Conservation (phyloP, 2,113 vertebrate species). For the Tursiops truncatus region DNA sequence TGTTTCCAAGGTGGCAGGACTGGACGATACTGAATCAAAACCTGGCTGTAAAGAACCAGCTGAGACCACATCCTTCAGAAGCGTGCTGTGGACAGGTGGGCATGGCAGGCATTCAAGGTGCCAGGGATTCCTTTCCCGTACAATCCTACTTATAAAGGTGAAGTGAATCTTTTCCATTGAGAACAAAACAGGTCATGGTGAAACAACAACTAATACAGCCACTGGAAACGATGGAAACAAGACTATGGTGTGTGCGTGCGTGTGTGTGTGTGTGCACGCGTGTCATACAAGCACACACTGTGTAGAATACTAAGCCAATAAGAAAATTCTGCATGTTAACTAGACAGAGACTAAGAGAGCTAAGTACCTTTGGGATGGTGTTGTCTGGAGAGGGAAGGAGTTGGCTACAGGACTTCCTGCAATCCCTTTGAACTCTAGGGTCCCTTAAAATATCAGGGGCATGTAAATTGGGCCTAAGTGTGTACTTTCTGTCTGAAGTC, state of each 20-base stretch:
- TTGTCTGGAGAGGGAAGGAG: constrained; percentile 39
- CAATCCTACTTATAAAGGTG: not conserved
- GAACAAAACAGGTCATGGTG: not conserved
- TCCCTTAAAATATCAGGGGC: constrained; percentile 47
- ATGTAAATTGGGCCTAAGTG: not conserved
- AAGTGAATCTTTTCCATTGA: not conserved
- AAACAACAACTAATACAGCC: not conserved
- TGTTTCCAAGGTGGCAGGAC: not conserved
- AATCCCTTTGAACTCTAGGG: constrained; percentile 61
- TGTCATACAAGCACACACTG: accelerated
- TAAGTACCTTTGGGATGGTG: not conserved
- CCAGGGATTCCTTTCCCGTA: not conserved
- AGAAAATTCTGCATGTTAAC: not conserved
- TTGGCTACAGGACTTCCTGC: constrained; percentile 59
- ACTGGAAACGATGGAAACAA: not conserved
- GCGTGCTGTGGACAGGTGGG: not conserved
- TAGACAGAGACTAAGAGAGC: constrained; percentile 35
- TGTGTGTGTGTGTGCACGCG: not conserved
- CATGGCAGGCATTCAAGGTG: not conserved
- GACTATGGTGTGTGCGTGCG: not conserved
- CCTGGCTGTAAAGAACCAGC: not conserved
- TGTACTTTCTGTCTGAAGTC: constrained; percentile 40
- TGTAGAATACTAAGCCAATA: not conserved
- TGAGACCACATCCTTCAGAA: not conserved
- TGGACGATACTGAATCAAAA: not conserved